These are phyloP conservation scores for Drosophila buzzatii DNA, from an alignment of 2,888 invertebrate species.

Conservation along the genomic window DNA sequence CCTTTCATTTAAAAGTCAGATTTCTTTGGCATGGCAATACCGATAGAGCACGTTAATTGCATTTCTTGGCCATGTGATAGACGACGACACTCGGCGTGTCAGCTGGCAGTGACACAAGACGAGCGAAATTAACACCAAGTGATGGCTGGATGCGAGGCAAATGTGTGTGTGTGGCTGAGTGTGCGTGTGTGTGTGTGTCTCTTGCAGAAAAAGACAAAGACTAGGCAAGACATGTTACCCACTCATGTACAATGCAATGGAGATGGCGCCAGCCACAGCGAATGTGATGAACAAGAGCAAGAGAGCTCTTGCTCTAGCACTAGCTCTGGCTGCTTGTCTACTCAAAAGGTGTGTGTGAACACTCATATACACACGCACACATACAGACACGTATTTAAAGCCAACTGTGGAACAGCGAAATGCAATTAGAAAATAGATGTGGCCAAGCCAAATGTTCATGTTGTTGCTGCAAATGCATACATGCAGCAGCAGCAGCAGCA, in stretches of 20 bases:
- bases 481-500: not conserved
- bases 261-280: slow-evolving; percentile 35
- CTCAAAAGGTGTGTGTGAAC: slow-evolving; percentile 65
- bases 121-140: slow-evolving; percentile 60
- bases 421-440: slow-evolving; percentile 78
- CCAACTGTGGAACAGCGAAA: slow-evolving; percentile 61
- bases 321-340: slow-evolving; percentile 20
- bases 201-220: slow-evolving; percentile 13
- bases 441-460: slow-evolving; percentile 51
- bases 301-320: slow-evolving; percentile 18
- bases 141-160: slow-evolving; percentile 33
- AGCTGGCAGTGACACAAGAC: slow-evolving; percentile 32
- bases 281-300: slow-evolving; percentile 31
- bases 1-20: slow-evolving; percentile 53
- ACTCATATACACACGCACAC: slow-evolving; percentile 26
- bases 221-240: slow-evolving; percentile 17
- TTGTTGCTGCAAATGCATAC: slow-evolving; percentile 23
- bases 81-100: slow-evolving; percentile 51
- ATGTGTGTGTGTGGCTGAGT: slow-evolving; percentile 13
- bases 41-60: slow-evolving; percentile 69
- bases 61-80: slow-evolving; percentile 60
- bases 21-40: slow-evolving; percentile 50
- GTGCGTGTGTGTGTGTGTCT: slow-evolving; percentile 13
- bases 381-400: not conserved
- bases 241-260: slow-evolving; percentile 9